Evolutionary conservation across 23 tunicate genomes (phyloP).

Genomic region (Phallusia fumigata): DNA sequence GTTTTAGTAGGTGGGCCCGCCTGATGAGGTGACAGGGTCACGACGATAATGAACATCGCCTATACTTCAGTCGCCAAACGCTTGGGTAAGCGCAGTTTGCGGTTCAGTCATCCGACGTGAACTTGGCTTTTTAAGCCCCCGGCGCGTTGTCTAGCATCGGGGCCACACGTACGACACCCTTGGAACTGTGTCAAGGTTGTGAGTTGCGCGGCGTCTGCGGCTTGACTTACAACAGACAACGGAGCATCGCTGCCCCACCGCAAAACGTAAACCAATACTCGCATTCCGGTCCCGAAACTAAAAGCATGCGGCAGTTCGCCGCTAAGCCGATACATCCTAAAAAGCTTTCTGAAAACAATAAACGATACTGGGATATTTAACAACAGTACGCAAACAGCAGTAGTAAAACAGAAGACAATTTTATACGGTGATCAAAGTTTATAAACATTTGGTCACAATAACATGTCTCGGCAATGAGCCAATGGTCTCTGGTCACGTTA

Average conservation of each 20-base stretch:
- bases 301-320: not conserved
- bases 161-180: slow-evolving; percentile 6
- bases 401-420: too few relatives aligned
- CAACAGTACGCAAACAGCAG: too few relatives aligned
- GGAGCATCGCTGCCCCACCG: not conserved
- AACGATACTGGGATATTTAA: too few relatives aligned
- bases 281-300: not conserved
- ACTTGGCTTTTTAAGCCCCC: not conserved
- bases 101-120: slow-evolving; percentile 1
- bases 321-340: too few relatives aligned
- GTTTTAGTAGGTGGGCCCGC: not conserved
- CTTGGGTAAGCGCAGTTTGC: slow-evolving; percentile 11
- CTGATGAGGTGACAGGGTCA: not conserved
- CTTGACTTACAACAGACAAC: not conserved
- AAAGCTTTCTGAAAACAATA: too few relatives aligned
- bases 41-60: not conserved
- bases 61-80: not conserved
- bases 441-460: too few relatives aligned
- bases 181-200: not conserved
- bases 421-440: too few relatives aligned
- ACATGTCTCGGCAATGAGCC: too few relatives aligned
- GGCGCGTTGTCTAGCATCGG: not conserved
- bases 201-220: not conserved
- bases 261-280: not conserved
- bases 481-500: too few relatives aligned